A percentile compares a stretch with the other conserved stretches of the same genome.
Evolutionary conservation across 2,888 invertebrate genomes (phyloP).

Genomic region (Tenthredo amoena): DNA sequence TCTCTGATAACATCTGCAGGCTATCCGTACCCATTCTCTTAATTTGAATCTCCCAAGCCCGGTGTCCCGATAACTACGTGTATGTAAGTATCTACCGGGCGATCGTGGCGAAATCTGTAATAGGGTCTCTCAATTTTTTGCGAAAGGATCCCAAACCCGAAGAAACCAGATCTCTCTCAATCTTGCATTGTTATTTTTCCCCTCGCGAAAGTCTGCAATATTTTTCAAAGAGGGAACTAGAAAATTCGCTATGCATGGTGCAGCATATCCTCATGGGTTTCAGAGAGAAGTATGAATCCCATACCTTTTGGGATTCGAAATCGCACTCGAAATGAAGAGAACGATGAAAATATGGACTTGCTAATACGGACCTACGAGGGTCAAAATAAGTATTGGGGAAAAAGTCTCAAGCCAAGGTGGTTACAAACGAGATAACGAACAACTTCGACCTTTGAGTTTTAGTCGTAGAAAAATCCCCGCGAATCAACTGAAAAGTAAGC

Average conservation of each 20-base stretch:
- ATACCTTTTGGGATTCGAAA: background rate
- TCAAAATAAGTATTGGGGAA: background rate
- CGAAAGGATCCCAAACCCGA: background rate
- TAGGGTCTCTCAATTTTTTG: background rate
- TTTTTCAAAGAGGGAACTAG: background rate
- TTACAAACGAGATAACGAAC: background rate
- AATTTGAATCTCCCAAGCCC: constrained; percentile 58
- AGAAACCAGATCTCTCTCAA: background rate
- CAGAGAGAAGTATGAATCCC: background rate
- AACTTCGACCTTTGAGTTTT: background rate
- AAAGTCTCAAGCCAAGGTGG: background rate
- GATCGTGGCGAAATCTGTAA: background rate
- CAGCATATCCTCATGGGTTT: background rate
- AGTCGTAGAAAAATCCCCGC: background rate
- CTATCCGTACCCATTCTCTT: constrained; percentile 56
- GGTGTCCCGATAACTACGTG: background rate
- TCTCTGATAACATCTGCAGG: constrained; percentile 49
- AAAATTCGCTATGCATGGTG: background rate
- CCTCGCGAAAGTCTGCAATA: background rate
- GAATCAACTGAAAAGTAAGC: background rate
- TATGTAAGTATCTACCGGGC: constrained; percentile 3
- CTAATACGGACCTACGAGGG: background rate
- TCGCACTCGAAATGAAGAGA: background rate
- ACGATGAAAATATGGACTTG: background rate
- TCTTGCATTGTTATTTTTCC: background rate